Percentiles rank a stretch among this genome's conserved stretches.
phyloP scores from a whole-genome alignment of 2,888 invertebrate genomes.

The Xylota sylvarum region DNA sequence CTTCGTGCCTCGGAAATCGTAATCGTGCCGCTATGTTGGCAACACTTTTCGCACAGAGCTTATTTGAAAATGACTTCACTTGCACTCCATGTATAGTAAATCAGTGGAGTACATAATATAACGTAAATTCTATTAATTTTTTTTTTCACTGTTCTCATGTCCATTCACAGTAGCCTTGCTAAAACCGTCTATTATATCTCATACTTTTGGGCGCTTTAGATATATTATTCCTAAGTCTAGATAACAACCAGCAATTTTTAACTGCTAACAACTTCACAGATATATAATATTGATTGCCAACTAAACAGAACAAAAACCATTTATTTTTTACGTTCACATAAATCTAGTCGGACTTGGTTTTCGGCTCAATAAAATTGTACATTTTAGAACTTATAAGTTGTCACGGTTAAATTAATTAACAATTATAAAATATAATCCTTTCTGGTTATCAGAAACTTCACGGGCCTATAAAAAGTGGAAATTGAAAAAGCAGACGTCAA shows the following conservation, averaged over 20 bases:
- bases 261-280: slow-evolving; percentile 4
- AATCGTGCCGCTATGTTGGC: too few relatives aligned
- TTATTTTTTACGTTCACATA: slow-evolving; percentile 22
- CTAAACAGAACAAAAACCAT: not conserved
- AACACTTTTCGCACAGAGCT: too few relatives aligned
- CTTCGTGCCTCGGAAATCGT: too few relatives aligned
- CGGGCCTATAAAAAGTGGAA: not conserved
- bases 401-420: not conserved
- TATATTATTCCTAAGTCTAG: not conserved
- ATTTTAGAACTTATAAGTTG: not conserved
- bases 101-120: too few relatives aligned
- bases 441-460: not conserved
- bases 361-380: slow-evolving; percentile 28
- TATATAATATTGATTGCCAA: slow-evolving; percentile 3
- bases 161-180: not conserved
- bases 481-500: not conserved
- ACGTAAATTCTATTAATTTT: too few relatives aligned
- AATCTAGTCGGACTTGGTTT: slow-evolving; percentile 5
- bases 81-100: too few relatives aligned
- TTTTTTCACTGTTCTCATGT: not conserved
- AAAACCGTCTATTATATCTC: not conserved
- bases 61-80: too few relatives aligned
- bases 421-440: not conserved
- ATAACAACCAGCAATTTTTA: not conserved
- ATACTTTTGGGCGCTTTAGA: not conserved